Percentiles rank a stretch among this genome's conserved stretches.
Conservation (phyloP, 2,113 vertebrate genomes). For the Pavo muticus region DNA sequence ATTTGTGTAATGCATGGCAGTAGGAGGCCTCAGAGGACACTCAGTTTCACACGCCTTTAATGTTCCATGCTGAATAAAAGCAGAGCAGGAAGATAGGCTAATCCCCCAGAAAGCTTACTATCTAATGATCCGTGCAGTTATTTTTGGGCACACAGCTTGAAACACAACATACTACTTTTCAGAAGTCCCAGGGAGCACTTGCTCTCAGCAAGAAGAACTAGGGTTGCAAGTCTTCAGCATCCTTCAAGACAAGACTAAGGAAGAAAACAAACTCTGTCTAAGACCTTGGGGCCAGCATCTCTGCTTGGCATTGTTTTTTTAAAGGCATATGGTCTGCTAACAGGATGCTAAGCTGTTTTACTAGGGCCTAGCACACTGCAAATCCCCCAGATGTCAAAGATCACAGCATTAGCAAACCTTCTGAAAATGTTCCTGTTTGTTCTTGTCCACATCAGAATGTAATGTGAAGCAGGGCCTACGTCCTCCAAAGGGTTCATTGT, state of each 20-base stretch:
- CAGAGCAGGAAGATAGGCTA: background rate
- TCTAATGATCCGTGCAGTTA: background rate
- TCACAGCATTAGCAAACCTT: background rate
- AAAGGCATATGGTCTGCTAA: background rate
- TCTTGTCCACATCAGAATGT: background rate
- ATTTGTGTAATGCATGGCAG: background rate
- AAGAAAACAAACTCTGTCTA: background rate
- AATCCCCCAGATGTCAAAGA: background rate
- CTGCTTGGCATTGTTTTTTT: background rate
- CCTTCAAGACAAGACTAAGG: background rate
- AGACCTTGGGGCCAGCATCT: background rate
- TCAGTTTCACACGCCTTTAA: background rate
- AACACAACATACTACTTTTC: background rate
- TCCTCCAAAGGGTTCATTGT: background rate
- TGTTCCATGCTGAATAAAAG: background rate
- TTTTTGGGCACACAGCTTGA: background rate
- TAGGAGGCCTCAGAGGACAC: background rate
- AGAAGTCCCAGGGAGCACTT: background rate
- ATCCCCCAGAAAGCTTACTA: background rate
- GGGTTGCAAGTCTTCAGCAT: background rate
- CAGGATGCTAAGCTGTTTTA: background rate
- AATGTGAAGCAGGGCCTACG: background rate
- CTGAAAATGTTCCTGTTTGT: background rate
- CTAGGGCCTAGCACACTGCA: background rate
- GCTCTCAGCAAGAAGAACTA: background rate